Evolutionary conservation across 2,888 invertebrate genomes (phyloP).

Genomic region (Dioctria rufipes): DNA sequence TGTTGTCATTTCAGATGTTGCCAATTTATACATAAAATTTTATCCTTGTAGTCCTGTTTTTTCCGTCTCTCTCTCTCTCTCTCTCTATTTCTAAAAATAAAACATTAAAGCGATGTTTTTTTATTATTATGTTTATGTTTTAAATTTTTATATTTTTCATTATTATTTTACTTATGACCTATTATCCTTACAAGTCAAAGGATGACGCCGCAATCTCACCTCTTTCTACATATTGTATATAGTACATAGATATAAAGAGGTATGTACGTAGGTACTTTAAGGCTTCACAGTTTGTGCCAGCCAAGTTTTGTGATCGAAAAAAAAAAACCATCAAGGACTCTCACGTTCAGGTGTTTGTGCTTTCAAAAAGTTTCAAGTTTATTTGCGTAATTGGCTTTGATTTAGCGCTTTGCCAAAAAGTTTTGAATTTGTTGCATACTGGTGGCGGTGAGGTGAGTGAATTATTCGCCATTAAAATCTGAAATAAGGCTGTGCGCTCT

Average conservation of each 20-base stretch:
- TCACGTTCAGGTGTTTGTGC: slow-evolving; percentile 9
- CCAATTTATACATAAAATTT: neutral
- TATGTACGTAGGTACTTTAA: slow-evolving; percentile 19
- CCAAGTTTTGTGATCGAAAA: neutral
- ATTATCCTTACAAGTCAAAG: no score
- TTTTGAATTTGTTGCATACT: slow-evolving; percentile 34
- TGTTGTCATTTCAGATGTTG: neutral
- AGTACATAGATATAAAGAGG: no score
- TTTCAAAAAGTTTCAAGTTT: slow-evolving; percentile 30
- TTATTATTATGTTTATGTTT: neutral
- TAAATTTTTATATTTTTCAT: neutral
- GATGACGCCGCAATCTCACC: no score
- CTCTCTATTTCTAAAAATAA: neutral
- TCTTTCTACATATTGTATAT: no score
- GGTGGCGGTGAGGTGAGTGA: slow-evolving; percentile 24
- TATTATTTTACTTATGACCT: no score
- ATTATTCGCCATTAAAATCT: neutral
- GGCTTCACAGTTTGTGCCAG: slow-evolving; percentile 2
- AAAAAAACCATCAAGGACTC: neutral
- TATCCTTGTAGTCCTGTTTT: slow-evolving; percentile 13
- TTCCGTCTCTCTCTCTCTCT: neutral
- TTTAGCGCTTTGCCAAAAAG: slow-evolving; percentile 14
- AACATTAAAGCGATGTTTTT: slow-evolving; percentile 36
- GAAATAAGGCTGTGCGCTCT: slow-evolving; percentile 7
- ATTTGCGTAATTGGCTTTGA: slow-evolving; percentile 45